A percentile compares a stretch with the other conserved stretches of the same genome.
phyloP scores from a whole-genome alignment of 2,113 vertebrate species.

The Charina bottae region DNA sequence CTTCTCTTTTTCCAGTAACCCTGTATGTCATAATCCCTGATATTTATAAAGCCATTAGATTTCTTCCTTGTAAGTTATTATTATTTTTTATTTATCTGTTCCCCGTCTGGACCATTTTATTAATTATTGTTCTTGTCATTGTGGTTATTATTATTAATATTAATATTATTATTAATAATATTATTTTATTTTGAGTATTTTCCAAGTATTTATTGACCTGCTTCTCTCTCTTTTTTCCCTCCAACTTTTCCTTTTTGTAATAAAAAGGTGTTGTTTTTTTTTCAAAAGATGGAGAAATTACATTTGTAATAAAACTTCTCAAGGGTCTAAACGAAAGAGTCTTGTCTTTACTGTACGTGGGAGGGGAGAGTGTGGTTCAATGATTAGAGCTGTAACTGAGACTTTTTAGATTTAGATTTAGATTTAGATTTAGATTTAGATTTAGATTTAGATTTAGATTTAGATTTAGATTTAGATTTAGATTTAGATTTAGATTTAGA shows the following conservation, averaged over 20 bases:
- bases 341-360: background rate
- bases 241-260: conserved; percentile 17
- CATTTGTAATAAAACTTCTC: conserved; percentile 34
- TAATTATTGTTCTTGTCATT: conserved; percentile 27
- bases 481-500: no score
- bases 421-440: no score
- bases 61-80: conserved; percentile 48
- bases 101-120: conserved; percentile 4
- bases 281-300: background rate
- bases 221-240: background rate
- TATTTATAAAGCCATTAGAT: conserved; percentile 40
- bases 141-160: conserved; percentile 21
- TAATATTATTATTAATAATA: conserved; percentile 42
- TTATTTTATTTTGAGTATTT: conserved; percentile 45
- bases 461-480: no score
- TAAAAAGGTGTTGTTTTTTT: background rate
- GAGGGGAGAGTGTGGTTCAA: background rate
- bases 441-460: no score
- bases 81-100: conserved; percentile 28
- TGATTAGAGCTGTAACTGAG: background rate
- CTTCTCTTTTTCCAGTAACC: background rate
- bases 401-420: no score
- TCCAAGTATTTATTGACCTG: conserved; percentile 33
- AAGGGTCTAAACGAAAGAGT: background rate
- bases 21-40: background rate